A percentile compares a stretch with the other conserved stretches of the same genome.
These are phyloP conservation scores for Rhincodon typus DNA, from an alignment of 2,797 vertebrate genomes.

Conservation along the genomic window DNA sequence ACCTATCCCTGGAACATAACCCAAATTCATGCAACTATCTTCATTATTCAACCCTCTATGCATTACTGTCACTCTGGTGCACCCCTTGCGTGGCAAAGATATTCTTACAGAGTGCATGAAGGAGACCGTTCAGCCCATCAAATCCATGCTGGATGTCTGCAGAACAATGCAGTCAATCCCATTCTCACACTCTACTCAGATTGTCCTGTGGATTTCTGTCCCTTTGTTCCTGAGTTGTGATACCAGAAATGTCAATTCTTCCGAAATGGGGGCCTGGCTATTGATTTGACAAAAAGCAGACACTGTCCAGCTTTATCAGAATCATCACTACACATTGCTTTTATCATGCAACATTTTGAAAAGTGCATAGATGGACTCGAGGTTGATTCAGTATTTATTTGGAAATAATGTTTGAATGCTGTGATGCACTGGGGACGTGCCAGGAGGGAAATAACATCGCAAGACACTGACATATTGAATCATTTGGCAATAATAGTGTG, in stretches of 20 bases:
- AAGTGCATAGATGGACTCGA: neutral
- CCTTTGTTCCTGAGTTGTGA: neutral
- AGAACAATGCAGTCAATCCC: too few relatives aligned
- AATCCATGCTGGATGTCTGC: too few relatives aligned
- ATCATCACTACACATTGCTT: neutral
- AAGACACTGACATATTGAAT: neutral
- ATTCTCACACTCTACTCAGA: too few relatives aligned
- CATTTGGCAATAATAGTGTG: neutral
- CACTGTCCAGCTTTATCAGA: neutral
- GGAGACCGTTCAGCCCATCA: too few relatives aligned
- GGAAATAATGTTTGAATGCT: neutral
- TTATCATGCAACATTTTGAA: neutral
- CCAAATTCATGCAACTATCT: neutral
- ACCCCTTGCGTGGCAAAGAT: neutral
- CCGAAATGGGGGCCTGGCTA: neutral
- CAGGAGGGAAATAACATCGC: neutral
- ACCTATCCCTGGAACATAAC: neutral
- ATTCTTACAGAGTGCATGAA: too few relatives aligned
- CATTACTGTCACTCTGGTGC: too few relatives aligned
- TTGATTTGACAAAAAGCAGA: neutral
- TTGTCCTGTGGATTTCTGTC: too few relatives aligned
- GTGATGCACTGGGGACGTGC: neutral
- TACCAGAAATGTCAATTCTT: neutral
- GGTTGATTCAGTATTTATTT: neutral
- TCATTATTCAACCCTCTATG: neutral